Evolutionary conservation across 2,113 vertebrate genomes (phyloP), one percentile per base, ranked within the genome.

Genomic region (Aramus guarauna): DNA sequence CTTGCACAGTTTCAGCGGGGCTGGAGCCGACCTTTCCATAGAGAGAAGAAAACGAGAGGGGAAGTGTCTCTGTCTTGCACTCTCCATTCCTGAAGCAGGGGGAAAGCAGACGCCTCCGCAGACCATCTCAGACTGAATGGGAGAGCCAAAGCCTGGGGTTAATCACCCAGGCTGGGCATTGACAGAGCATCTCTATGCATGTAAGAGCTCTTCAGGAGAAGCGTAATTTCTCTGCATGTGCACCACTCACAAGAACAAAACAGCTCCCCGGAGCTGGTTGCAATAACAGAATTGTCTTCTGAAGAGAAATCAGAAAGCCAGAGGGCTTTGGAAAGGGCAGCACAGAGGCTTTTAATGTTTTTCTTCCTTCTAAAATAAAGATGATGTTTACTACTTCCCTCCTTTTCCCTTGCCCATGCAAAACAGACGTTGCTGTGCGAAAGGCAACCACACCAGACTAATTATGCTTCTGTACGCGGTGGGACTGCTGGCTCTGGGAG

Each of bases 261-360:
- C 88, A 82, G 75, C 91, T 96, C 91, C 91, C 66, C 0, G 56
- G 88, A 86, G 95, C 91, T 77, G 76, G 50, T 7, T 93, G 88
- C 72, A 86, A n/a, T 56, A 86, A 41, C 91, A 89, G 72, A 56
- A 79, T 91, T 86, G 72, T 71, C 88, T 95, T 86, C 81, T 75
- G 88, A 89, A 86, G 72, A 60, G 85, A 92, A 89, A 74, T n/a
- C 80, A 21, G 80, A 58, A 82, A 93, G 93, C 81, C 88, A 72
- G 58, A 83, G 93, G 76, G 88, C 72, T 80, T 75, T 62, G 72
- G 50, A 82, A 71, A 89, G 88, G 85, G 93, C 80, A 64, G 71
- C 3, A 36, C 34, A 22, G 56, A 82, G 80, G 53, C 91, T 91
- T 91, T 82, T 88, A 85, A 89, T 92, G 88, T 59, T 89, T 73